Percentiles rank a stretch among this genome's conserved stretches.
Conservation (phyloP, 2,113 vertebrate species). For the Anarrhichthys ocellatus region DNA sequence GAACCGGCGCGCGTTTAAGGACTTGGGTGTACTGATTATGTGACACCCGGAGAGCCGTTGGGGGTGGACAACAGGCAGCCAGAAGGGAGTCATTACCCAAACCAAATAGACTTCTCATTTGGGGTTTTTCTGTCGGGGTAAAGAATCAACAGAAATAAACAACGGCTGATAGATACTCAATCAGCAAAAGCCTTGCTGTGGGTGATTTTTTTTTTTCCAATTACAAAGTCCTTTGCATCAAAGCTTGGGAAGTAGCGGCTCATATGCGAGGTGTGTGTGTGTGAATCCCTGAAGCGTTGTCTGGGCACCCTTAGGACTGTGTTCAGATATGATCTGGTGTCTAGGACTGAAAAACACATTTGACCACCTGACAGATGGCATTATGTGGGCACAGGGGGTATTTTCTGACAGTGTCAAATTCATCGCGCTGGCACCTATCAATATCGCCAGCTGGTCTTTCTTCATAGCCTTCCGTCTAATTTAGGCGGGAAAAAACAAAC, state of each 20-base stretch:
- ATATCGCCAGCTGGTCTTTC: conserved; percentile 78
- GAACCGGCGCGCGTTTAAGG: conserved; percentile 71
- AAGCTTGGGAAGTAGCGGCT: conserved; percentile 41
- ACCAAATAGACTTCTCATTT: conserved; percentile 78
- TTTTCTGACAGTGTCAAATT: conserved; percentile 82
- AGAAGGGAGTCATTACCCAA: conserved; percentile 76
- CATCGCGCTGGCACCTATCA: conserved; percentile 74
- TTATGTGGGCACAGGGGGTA: conserved; percentile 80
- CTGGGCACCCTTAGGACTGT: conserved; percentile 22
- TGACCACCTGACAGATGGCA: conserved; percentile 83
- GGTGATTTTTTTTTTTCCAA: conserved; percentile 46
- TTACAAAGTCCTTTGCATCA: conserved; percentile 41
- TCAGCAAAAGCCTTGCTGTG: conserved; percentile 43
- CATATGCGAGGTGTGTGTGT: conserved; percentile 4
- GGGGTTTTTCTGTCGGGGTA: conserved; percentile 46
- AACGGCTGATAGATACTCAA: conserved; percentile 56
- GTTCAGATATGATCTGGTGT: conserved; percentile 55
- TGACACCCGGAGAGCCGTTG: conserved; percentile 71
- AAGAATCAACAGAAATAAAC: conserved; percentile 68
- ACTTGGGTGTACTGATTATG: conserved; percentile 75
- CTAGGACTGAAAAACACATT: conserved; percentile 56
- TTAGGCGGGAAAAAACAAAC: conserved; percentile 32
- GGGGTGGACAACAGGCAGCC: conserved; percentile 72
- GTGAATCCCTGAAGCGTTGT: conserved; percentile 17
- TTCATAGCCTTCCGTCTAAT: conserved; percentile 70